phyloP scores from a whole-genome alignment of 2,888 invertebrate genomes.

The Nephrotoma appendiculata region DNA sequence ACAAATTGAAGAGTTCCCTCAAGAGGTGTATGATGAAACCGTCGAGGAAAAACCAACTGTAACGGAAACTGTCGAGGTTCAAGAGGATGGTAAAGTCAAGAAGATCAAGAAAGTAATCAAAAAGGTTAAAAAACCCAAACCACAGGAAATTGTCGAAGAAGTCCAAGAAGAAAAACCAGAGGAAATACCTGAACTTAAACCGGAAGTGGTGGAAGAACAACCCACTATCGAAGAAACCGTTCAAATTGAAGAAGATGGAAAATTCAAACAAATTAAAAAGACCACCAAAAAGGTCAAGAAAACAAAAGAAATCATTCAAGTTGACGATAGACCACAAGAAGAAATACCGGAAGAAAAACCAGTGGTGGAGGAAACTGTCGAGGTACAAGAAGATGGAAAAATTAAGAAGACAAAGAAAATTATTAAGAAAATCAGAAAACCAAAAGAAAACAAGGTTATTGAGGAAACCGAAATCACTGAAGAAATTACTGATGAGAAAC shows the following conservation, averaged over 20 bases:
- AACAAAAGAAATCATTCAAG: conserved; percentile 14
- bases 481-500: conserved; percentile 27
- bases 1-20: not conserved
- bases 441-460: conserved; percentile 9
- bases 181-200: conserved; percentile 18
- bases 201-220: conserved; percentile 19
- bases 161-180: conserved; percentile 10
- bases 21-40: conserved; percentile 2
- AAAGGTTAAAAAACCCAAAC: conserved; percentile 13
- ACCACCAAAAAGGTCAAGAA: conserved; percentile 14
- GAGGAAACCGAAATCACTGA: conserved; percentile 23
- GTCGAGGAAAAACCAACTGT: conserved; percentile 13
- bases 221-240: conserved; percentile 14
- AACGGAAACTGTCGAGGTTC: conserved; percentile 13
- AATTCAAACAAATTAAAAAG: conserved; percentile 23
- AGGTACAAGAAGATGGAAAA: conserved; percentile 11
- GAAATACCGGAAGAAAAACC: not conserved
- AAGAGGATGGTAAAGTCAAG: conserved; percentile 1
- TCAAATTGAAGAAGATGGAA: conserved; percentile 14
- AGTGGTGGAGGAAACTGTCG: conserved; percentile 9
- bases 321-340: conserved; percentile 9
- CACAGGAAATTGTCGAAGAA: conserved; percentile 14
- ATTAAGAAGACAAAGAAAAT: not conserved
- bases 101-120: conserved; percentile 12
- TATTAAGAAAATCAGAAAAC: not conserved